Evolutionary conservation across 2,797 vertebrate species (phyloP), one percentile per base, ranked within the genome.

Genomic region (Dendrocincla fuliginosa): DNA sequence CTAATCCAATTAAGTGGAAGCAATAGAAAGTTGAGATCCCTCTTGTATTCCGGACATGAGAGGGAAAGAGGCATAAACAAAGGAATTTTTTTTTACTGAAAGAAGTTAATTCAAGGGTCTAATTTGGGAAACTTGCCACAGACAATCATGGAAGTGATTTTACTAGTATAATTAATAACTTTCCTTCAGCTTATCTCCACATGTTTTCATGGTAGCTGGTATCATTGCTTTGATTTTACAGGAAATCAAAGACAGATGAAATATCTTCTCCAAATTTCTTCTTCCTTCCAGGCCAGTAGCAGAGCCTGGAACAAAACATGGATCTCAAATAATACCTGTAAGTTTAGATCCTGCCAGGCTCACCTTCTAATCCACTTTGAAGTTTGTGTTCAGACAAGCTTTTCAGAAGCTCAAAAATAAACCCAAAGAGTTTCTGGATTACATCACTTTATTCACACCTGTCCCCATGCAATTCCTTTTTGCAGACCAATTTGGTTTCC

Each of bases 1-100:
- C 76, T 95, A 96, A 97, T 92, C 52, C 91, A 88, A 88, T 96
- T 95, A 86, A 91, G 67, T 79, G 60, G 32, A 79, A 93, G 78
- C 49, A 86, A 86, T 8, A 79, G 69, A 81, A 88, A 90, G 70
- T 14, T 61, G 59, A 95, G 83, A 79, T 84, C 37, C 27, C 10
- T 81, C 80, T 49, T 46, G 14, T 82, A 11, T 82, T 94, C 85
- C 4, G 23, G 87, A 63, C 37, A 33, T 1, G 17, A 82, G 59
- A 32, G 1, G 17, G 24, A 59, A 89, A 84, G 69, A 91, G 49
- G 23, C 67, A 68, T 60, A 90, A 91, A 84, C 39, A 89, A 75
- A 52, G 56, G 52, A 50, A 63, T 82, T 85, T 50, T 85, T 70
- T 18, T 27, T 86, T 67, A 84, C 52, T 2, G 1, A 46, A 69